These are phyloP conservation scores for Syrrhaptes paradoxus DNA, from an alignment of 2,113 vertebrate species.

Conservation along the genomic window DNA sequence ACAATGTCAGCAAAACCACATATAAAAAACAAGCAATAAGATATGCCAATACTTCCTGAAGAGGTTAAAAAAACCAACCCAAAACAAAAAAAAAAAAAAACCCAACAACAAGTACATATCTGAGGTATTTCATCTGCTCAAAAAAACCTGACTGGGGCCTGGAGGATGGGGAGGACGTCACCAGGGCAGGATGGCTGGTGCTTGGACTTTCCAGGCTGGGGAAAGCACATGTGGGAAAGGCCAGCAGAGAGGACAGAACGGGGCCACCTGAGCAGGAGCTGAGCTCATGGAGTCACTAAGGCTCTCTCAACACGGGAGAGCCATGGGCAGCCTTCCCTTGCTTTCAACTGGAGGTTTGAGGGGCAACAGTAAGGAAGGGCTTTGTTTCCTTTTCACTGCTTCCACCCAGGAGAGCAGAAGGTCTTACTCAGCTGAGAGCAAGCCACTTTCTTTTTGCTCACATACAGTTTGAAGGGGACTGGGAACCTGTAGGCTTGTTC, in stretches of 20 bases:
- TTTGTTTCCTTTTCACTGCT: background rate
- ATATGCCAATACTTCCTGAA: slow-evolving; percentile 80
- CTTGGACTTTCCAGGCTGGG: background rate
- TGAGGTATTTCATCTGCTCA: slow-evolving; percentile 82
- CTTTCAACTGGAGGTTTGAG: background rate
- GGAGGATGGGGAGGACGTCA: slow-evolving; percentile 26
- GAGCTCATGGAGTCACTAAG: background rate
- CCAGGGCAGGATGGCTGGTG: background rate
- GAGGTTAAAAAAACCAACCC: slow-evolving; percentile 55
- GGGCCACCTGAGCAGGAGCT: background rate
- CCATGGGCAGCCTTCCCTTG: background rate
- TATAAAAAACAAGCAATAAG: slow-evolving; percentile 72
- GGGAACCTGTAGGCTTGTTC: background rate
- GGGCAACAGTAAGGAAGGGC: background rate
- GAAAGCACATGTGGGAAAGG: background rate
- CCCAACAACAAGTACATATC: slow-evolving; percentile 73
- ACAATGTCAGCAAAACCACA: slow-evolving; percentile 72
- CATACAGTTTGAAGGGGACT: background rate
- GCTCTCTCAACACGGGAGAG: background rate
- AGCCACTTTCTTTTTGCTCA: background rate
- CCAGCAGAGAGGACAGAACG: background rate
- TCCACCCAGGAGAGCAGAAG: background rate
- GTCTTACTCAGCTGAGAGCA: background rate
- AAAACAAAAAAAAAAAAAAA: slow-evolving; percentile 40
- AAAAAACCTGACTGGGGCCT: slow-evolving; percentile 51